Evolutionary conservation across 2,888 invertebrate species (phyloP), one percentile per base, ranked within the genome.

Genomic region (Zelleria hepariella): DNA sequence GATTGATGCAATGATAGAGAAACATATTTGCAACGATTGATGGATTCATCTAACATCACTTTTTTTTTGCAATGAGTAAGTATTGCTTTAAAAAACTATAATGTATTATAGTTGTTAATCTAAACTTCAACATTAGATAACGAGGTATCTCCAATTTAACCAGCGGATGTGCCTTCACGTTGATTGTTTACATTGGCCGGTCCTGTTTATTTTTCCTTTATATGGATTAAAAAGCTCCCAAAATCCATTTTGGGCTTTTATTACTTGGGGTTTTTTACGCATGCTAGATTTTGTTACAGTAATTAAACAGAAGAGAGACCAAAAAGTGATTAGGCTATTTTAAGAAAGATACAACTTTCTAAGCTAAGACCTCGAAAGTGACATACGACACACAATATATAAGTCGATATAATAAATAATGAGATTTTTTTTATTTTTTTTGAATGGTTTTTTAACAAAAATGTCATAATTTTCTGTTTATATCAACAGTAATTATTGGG

Each of bases 211-310:
- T 87, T 86, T 83, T 69, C 65, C 80, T 82, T 73, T 79, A 79
- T 86, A 86, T 86, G 85, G 85, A 87, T 86, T 87, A 86, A 87
- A 87, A 86, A 86, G 85, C 84, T 81, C 70, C 78, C 74, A 73
- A 81, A 80, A 71, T 78, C 78, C 78, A 79, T 85, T 79, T 66
- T 59, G 65, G 77, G 75, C 73, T 67, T 84, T 84, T 79, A 84
- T 80, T 64, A 70, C 70, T 65, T 55, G 23, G 2, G n/a, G 32
- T 42, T 42, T 42, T 32, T 32, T 10, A 15, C 21, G 7, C 49
- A 7, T 7, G 7, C 6, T 32, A 32, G 8, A 32, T 32, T 42
- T 42, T 42, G 15, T 42, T 42, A 15, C 32, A n/a, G n/a, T 42
- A 42, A 42, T 42, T 42, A 42, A 42, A 42, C 32, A 42, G n/a